Base-by-base conservation (phyloP, 2,888 invertebrate genomes). In the Sinopyrophorus schimmeli region DNA sequence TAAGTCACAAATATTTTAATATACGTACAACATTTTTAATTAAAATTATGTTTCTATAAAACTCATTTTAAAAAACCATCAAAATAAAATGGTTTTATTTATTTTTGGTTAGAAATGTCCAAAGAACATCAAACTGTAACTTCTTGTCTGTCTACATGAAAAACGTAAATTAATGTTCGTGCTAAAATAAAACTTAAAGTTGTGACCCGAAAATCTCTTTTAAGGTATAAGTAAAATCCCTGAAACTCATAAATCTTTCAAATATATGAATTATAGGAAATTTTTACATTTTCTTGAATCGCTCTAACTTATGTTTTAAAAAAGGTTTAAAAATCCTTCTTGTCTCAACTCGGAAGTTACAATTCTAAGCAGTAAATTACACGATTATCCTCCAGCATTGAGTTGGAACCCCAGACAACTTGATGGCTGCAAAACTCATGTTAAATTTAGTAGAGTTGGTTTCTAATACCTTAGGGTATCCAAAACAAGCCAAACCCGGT, bases 341-440 rank as follows among this genome's bases (percentile, higher is more conserved):
- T 42, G 23, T 34, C 39, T 42, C 32, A 16, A 32, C 21, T 34
- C 26, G 18, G 34, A 34, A 34, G 23, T 42, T 17, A 28, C 18
- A 42, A 34, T 32, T 34, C 23, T 3, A 24, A 16, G 23, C 35
- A 24, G 16, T 35, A 35, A 24, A 21, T 24, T 35, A 21, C 35
- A 14, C 23, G 35, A 35, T 35, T 32, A 32, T 32, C 32, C 32
- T 9, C 23, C 15, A 35, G 35, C 35, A 24, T 18, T 32, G 20
- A 32, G 32, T 32, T 16, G 24, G 35, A 34, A 21, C 14, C 35
- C 24, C 24, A n/a, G 35, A 35, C 23, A 35, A 35, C 15, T 35
- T 35, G 35, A 35, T 35, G 35, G 35, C 35, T 35, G 24, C 24
- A 24, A 35, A 35, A 35, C 35, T 24, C 35, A 24, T 35, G 35